Percentiles rank a stretch among this genome's conserved stretches.
phyloP scores from a whole-genome alignment of 2,888 invertebrate species.

The Drosophila melanocephala region DNA sequence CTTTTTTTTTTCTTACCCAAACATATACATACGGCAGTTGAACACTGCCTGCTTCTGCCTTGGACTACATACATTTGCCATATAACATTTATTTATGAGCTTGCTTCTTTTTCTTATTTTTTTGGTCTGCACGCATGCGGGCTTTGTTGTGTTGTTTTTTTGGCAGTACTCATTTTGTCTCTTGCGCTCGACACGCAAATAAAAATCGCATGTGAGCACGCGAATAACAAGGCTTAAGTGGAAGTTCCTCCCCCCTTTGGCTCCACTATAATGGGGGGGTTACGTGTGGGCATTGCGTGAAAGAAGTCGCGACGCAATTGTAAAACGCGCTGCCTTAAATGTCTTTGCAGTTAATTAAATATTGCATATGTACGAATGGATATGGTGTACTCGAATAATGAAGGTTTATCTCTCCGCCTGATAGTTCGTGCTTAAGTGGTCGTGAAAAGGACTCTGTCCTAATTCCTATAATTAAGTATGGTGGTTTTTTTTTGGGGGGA shows the following conservation, averaged over 20 bases:
- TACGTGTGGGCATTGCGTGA: slow-evolving; percentile 61
- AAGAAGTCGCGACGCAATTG: slow-evolving; percentile 69
- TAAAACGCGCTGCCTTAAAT: slow-evolving; percentile 71
- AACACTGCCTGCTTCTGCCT: slow-evolving; percentile 28
- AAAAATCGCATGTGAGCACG: slow-evolving; percentile 82
- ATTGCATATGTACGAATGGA: slow-evolving; percentile 44
- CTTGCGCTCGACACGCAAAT: slow-evolving; percentile 75
- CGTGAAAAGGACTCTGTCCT: slow-evolving; percentile 42
- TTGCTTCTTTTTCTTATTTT: slow-evolving; percentile 15
- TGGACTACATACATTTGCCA: slow-evolving; percentile 11
- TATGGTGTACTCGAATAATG: slow-evolving; percentile 42
- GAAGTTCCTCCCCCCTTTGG: slow-evolving; percentile 1
- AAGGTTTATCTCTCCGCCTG: slow-evolving; percentile 42
- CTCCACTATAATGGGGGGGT: not conserved
- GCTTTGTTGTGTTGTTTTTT: slow-evolving; percentile 55
- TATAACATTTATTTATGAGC: slow-evolving; percentile 21
- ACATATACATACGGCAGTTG: slow-evolving; percentile 28
- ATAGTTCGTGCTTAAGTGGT: slow-evolving; percentile 37
- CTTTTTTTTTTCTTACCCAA: slow-evolving; percentile 34
- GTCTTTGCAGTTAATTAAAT: slow-evolving; percentile 80
- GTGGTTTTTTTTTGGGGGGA: not conserved
- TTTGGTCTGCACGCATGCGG: slow-evolving; percentile 59
- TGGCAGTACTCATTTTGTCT: slow-evolving; percentile 57
- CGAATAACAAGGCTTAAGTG: slow-evolving; percentile 70
- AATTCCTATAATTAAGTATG: slow-evolving; percentile 67